These are phyloP conservation scores for Priapulus caudatus DNA, from an alignment of 2,888 invertebrate species.

Conservation along the genomic window DNA sequence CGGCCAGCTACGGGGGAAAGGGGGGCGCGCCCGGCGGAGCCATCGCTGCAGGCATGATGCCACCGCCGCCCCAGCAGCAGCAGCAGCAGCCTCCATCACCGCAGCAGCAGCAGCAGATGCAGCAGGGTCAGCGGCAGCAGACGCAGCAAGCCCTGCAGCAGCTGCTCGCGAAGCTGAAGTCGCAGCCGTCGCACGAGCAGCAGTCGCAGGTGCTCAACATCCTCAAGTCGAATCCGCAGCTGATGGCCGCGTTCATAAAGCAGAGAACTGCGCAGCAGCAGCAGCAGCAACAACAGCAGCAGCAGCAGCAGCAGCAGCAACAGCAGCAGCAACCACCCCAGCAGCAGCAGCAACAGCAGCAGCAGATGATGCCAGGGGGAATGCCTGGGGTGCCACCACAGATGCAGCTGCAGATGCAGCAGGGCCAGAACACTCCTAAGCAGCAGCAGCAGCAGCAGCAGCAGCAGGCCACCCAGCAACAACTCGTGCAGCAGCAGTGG, in stretches of 20 bases:
- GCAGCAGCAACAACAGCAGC: conserved; percentile 49
- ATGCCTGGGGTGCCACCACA: neutral
- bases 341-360: conserved; percentile 20
- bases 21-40: conserved; percentile 32
- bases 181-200: conserved; percentile 79
- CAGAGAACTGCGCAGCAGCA: conserved; percentile 55
- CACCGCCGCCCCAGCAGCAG: conserved; percentile 27
- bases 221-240: conserved; percentile 79
- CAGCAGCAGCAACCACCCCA: conserved; percentile 26
- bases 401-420: conserved; percentile 1
- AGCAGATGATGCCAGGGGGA: conserved; percentile 21
- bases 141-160: conserved; percentile 40
- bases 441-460: conserved; percentile 36
- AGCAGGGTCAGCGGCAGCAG: conserved; percentile 29
- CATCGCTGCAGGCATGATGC: conserved; percentile 46
- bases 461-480: conserved; percentile 31
- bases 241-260: conserved; percentile 90
- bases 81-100: conserved; percentile 15
- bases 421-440: no score
- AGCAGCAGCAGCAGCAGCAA: conserved; percentile 38
- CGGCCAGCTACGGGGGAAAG: conserved; percentile 19
- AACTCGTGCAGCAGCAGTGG: conserved; percentile 31
- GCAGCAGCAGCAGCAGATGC: conserved; percentile 34
- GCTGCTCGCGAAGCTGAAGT: conserved; percentile 75
- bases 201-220: conserved; percentile 75